Percentiles rank a stretch among this genome's conserved stretches.
Evolutionary conservation across 2,113 vertebrate species (phyloP).

Genomic region (Romanogobio albipinnatus): DNA sequence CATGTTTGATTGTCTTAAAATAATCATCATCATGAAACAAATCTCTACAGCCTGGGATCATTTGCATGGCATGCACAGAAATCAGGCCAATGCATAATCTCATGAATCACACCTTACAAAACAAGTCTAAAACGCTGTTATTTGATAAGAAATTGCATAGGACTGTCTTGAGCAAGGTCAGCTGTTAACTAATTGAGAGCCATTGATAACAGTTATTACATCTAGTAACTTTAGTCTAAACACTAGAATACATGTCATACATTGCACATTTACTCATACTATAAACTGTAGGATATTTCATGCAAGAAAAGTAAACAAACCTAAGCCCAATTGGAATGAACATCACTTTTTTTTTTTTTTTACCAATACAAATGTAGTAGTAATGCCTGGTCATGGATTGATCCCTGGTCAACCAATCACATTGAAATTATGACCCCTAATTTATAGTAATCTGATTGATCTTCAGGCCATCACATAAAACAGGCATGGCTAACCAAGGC

Average conservation of each 20-base stretch:
- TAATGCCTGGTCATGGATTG: too few relatives aligned
- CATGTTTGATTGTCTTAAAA: constrained; percentile 75
- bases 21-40: constrained; percentile 66
- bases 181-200: background rate
- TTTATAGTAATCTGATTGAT: too few relatives aligned
- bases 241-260: too few relatives aligned
- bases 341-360: too few relatives aligned
- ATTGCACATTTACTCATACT: background rate
- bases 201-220: background rate
- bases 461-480: too few relatives aligned
- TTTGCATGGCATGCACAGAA: constrained; percentile 33
- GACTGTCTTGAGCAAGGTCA: background rate
- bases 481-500: too few relatives aligned
- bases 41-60: constrained; percentile 53
- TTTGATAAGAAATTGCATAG: background rate
- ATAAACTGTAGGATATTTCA: background rate
- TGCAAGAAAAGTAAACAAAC: background rate
- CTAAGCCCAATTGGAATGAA: too few relatives aligned
- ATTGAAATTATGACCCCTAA: too few relatives aligned
- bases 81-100: constrained; percentile 43
- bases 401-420: too few relatives aligned
- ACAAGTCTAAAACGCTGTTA: background rate
- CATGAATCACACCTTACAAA: background rate
- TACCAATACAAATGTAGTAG: too few relatives aligned
- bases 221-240: too few relatives aligned